phyloP scores from a whole-genome alignment of 2,888 invertebrate species.

The Lochmaea capreae region DNA sequence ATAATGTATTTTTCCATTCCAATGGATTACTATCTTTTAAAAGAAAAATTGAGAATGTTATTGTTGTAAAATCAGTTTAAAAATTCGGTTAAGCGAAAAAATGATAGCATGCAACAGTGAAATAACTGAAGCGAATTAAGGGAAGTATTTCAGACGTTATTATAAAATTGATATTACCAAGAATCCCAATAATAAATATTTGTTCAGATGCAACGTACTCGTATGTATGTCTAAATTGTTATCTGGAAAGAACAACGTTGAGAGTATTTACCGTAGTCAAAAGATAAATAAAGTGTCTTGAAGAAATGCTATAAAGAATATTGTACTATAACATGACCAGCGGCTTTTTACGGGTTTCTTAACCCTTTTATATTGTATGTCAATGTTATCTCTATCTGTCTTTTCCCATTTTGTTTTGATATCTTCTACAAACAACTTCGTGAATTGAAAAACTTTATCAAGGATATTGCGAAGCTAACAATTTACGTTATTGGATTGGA shows the following conservation, averaged over 20 bases:
- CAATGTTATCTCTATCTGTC: neutral
- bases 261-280: neutral
- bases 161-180: neutral
- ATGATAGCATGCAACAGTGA: no score
- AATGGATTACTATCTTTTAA: no score
- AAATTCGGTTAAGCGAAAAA: no score
- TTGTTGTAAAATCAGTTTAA: no score
- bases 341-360: neutral
- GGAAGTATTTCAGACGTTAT: no score
- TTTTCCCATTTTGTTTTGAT: neutral
- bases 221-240: neutral
- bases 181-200: neutral
- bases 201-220: neutral
- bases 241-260: neutral
- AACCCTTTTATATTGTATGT: neutral
- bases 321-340: neutral
- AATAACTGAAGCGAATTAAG: no score
- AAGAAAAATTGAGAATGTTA: no score
- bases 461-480: neutral
- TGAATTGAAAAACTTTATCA: slow-evolving; percentile 2
- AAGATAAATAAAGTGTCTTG: neutral
- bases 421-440: neutral
- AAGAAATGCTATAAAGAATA: neutral
- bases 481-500: neutral
- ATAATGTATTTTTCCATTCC: no score